Percentiles rank a stretch among this genome's conserved stretches.
Evolutionary conservation across 2,888 invertebrate species (phyloP).

Genomic region (Parochlus steinenii): DNA sequence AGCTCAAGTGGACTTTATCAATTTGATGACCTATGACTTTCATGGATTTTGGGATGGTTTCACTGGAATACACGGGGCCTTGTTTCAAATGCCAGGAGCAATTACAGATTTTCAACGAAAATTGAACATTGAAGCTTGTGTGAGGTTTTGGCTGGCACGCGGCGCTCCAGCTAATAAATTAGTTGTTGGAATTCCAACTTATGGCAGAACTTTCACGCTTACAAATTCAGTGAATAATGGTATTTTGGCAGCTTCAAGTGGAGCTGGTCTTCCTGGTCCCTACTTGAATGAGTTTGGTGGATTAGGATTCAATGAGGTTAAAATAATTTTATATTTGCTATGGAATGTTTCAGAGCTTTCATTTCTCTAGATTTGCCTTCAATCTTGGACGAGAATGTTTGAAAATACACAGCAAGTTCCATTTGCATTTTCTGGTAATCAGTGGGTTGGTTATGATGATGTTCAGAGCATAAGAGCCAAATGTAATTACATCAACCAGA

Average conservation of each 20-base stretch:
- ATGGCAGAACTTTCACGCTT: slow-evolving; percentile 29
- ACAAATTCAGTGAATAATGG: slow-evolving; percentile 22
- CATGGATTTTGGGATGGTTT: slow-evolving; percentile 35
- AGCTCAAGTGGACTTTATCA: slow-evolving; percentile 31
- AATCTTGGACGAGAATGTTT: slow-evolving; percentile 38
- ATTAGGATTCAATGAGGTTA: too few relatives aligned
- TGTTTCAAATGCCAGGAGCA: slow-evolving; percentile 23
- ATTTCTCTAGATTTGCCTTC: too few relatives aligned
- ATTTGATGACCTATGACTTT: slow-evolving; percentile 40
- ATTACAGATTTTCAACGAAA: too few relatives aligned
- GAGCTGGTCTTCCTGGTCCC: slow-evolving; percentile 31
- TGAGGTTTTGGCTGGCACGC: too few relatives aligned
- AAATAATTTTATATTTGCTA: too few relatives aligned
- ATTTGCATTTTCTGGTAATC: slow-evolving; percentile 37
- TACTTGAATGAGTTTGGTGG: slow-evolving; percentile 33
- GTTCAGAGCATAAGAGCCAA: slow-evolving; percentile 31
- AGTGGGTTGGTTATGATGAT: slow-evolving; percentile 57
- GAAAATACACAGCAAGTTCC: slow-evolving; percentile 42
- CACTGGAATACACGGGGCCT: slow-evolving; percentile 35
- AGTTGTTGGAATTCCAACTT: too few relatives aligned
- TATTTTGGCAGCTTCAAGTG: slow-evolving; percentile 31
- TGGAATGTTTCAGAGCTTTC: too few relatives aligned
- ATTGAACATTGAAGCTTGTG: too few relatives aligned
- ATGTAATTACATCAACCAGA: slow-evolving; percentile 28
- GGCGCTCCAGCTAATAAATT: too few relatives aligned